Base-by-base conservation (phyloP, 1,140 invertebrate species). In the Proales similis region DNA sequence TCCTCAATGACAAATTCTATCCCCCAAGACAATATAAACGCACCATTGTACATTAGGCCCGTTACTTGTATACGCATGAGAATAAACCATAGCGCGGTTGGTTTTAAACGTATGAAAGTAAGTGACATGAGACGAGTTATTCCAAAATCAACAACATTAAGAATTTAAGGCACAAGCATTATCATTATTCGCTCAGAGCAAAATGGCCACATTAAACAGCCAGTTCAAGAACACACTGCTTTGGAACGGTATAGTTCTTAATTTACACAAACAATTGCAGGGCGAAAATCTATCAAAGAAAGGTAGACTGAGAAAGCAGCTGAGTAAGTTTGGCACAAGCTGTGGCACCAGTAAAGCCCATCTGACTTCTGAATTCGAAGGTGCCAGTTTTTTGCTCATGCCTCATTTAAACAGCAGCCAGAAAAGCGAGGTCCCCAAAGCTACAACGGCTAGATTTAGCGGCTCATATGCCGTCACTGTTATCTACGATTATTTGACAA, bases 211-310 rank as follows among this genome's bases (percentile, higher is more conserved):
- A 4, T 11, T 29, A n/a, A 57, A 43, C 29, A 24, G 9, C n/a
- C 51, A 57, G 30, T 57, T 57, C 17, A 57, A 57, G 17, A 36
- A 57, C 22, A 57, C 51, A 14, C 39, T 57, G 22, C 9, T 57
- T 3, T 57, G 51, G 51, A 57, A 57, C 29, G 45, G 29, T 24
- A 57, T 57, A n/a, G 12, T 57, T 19, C 20, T 42, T 9, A 39
- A 57, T 36, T n/a, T 57, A n/a, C 39, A 57, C 26, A 42, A 22
- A n/a, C 9, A 39, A 42, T 14, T 57, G 33, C 6, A 42, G 1
- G 51, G 45, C n/a, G 27, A 24, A 6, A 39, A 57, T 36, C 12
- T 42, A 2, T 27, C 27, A 9, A 19, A 36, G 12, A 29, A 20
- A 5, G 20, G 27, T 24, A 57, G 32, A 39, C 36, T 57, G 7